Evolutionary conservation across 1,140 invertebrate species (phyloP).

Genomic region (Frieseomelitta varia): DNA sequence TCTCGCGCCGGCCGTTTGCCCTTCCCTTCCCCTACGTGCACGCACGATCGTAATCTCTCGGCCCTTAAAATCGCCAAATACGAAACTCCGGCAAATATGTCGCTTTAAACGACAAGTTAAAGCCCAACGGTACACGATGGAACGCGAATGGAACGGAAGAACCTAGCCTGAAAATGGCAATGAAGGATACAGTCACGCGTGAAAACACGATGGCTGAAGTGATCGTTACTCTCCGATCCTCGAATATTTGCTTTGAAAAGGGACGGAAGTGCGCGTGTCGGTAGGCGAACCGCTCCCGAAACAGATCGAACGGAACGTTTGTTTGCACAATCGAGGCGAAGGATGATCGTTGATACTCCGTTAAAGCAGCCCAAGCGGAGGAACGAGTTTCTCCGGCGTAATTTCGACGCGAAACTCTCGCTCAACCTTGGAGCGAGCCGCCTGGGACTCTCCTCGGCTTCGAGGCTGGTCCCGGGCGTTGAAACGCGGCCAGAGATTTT

Average conservation of each 20-base stretch:
- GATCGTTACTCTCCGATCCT: neutral
- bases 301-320: neutral
- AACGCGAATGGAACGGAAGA: too few relatives aligned
- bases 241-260: constrained; percentile 5
- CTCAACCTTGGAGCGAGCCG: constrained; percentile 30
- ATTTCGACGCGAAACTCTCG: constrained; percentile 45
- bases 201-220: neutral
- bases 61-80: neutral
- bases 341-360: neutral
- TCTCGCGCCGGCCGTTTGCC: constrained; percentile 55
- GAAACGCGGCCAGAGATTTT: constrained; percentile 11
- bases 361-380: constrained; percentile 10
- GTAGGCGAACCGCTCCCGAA: neutral
- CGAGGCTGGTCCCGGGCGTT: constrained; percentile 28
- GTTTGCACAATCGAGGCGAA: neutral
- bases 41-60: constrained; percentile 30
- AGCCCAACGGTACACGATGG: too few relatives aligned
- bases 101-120: too few relatives aligned
- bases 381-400: constrained; percentile 37
- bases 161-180: neutral
- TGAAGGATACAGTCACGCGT: too few relatives aligned
- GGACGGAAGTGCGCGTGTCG: neutral
- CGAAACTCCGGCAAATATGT: neutral
- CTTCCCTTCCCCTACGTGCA: constrained; percentile 39
- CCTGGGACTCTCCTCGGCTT: constrained; percentile 14